These are phyloP conservation scores for Hippocampus barbouri DNA, from an alignment of 2,113 vertebrate genomes.

Conservation along the genomic window DNA sequence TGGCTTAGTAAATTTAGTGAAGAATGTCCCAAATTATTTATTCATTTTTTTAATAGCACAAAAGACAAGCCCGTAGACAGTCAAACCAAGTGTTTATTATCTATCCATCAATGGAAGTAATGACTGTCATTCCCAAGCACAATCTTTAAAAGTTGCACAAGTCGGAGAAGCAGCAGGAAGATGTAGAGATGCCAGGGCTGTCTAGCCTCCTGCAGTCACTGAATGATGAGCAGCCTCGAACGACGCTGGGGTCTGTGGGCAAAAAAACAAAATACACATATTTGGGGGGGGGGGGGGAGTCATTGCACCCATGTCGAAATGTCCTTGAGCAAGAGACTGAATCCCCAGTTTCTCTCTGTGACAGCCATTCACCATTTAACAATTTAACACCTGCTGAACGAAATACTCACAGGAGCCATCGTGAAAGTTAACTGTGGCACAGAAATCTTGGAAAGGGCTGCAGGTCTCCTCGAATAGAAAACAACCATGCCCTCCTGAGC, in stretches of 20 bases:
- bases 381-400: not conserved
- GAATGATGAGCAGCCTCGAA: not conserved
- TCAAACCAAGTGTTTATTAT: not conserved
- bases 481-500: not conserved
- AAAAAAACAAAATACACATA: not conserved
- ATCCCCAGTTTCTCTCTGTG: no score
- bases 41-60: not conserved
- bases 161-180: not conserved
- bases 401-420: not conserved
- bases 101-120: not conserved
- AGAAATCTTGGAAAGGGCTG: not conserved
- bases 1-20: no score
- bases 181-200: not conserved
- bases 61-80: not conserved
- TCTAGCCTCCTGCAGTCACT: not conserved
- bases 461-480: not conserved
- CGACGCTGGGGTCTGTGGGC: not conserved
- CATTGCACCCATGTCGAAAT: no score
- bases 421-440: not conserved
- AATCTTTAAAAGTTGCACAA: constrained; percentile 1
- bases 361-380: no score
- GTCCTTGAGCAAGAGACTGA: no score
- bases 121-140: not conserved
- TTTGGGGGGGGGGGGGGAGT: no score
- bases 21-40: not conserved